Conservation (phyloP, 1,140 invertebrate species). For the Nasonia vitripennis region DNA sequence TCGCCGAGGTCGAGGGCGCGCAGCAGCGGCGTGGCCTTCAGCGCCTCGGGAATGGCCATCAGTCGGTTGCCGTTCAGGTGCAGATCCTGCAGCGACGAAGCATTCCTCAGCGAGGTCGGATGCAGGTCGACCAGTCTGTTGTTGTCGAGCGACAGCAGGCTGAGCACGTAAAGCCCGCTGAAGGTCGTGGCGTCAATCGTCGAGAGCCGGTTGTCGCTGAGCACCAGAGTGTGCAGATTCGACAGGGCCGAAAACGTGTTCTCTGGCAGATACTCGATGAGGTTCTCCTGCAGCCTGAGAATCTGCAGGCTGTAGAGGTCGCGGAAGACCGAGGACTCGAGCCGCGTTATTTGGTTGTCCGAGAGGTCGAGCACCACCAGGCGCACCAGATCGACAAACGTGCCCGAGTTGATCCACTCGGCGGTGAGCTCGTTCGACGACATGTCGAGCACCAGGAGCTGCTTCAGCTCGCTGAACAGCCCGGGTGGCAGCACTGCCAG, state of each 20-base stretch:
- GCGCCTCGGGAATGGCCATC: slow-evolving; percentile 87
- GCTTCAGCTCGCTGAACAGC: slow-evolving; percentile 87
- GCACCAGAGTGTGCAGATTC: slow-evolving; percentile 89
- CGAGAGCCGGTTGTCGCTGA: slow-evolving; percentile 90
- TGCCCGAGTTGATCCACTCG: slow-evolving; percentile 91
- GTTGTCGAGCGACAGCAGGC: slow-evolving; percentile 88
- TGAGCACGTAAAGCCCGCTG: slow-evolving; percentile 85
- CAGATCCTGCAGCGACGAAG: slow-evolving; percentile 89
- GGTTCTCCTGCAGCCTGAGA: slow-evolving; percentile 88
- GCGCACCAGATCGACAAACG: slow-evolving; percentile 87
- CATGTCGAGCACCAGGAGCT: slow-evolving; percentile 88
- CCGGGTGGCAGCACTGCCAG: slow-evolving; percentile 90
- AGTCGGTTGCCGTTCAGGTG: slow-evolving; percentile 93
- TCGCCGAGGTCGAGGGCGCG: slow-evolving; percentile 92
- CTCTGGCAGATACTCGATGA: slow-evolving; percentile 86
- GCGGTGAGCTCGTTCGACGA: slow-evolving; percentile 90
- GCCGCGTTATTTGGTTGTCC: slow-evolving; percentile 85
- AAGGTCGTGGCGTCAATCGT: slow-evolving; percentile 86
- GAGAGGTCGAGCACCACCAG: slow-evolving; percentile 89
- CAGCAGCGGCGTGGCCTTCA: slow-evolving; percentile 86
- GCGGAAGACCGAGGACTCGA: slow-evolving; percentile 87
- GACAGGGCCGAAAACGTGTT: slow-evolving; percentile 87
- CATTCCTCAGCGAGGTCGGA: slow-evolving; percentile 87
- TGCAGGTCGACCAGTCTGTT: slow-evolving; percentile 88
- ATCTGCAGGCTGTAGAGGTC: slow-evolving; percentile 89